Evolutionary conservation across 30 jellyfish, hydroid and myxozoan species (phyloP), one percentile per base, ranked within the genome.

Genomic region (Aurelia aurita complex sp. Pacific): DNA sequence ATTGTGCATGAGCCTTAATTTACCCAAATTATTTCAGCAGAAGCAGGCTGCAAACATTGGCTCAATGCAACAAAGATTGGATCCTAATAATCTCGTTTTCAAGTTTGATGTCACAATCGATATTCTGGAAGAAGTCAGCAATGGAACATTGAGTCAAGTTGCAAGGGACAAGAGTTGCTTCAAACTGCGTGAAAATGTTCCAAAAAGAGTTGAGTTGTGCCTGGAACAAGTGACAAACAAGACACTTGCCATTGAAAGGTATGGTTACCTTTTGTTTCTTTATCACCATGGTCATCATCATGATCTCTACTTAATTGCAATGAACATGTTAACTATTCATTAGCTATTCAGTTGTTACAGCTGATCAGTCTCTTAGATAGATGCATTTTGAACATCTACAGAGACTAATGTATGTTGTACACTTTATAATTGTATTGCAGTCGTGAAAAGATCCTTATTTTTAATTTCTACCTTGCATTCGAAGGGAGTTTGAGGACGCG

Each of bases 151-250:
- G 67, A 77, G 85, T 12, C 77, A 83, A n/a, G 98, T 94, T 66
- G 94, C 98, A 23, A 82, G 98, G 63, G 98, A 94, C 81, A 88
- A 79, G 66, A 94, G 74, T 57, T 83, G 94, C 73, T 94, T 94
- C 86, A 94, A 94, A 67, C 64, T 94, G 7, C 85, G 98, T 15
- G 88, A 94, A 51, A 87, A 88, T 68, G 69, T 83, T 2, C 88
- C 90, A 60, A 83, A 95, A 74, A 82, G 94, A 50, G 85, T 94
- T 34, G 92, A 80, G n/a, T 75, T 94, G 73, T 63, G 80, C 19
- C 51, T 94, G 76, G 98, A 94, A 42, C 98, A 94, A 46, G 46
- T 62, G 32, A 69, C 94, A 18, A 84, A 88, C 77, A 84, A 84
- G 57, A 84, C 86, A 63, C 78, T 94, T 23, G 68, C 29, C 15